Conservation (phyloP, 2,797 vertebrate genomes). For the Sebastolobus altivelis region DNA sequence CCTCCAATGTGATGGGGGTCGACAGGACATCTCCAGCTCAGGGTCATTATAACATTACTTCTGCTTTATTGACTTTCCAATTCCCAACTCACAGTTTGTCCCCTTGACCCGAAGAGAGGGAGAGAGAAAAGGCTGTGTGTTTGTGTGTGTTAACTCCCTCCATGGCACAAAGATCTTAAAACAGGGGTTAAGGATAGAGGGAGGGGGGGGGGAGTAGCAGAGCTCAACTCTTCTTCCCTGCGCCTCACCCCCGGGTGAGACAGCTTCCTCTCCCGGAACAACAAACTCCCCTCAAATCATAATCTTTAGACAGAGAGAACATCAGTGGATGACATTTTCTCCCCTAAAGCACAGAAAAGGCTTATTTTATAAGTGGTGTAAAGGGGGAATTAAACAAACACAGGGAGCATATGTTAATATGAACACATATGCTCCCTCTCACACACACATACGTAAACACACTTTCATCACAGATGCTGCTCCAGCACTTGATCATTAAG, state of each 20-base stretch:
- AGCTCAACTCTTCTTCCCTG: slow-evolving; percentile 68
- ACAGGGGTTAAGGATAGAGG: slow-evolving; percentile 61
- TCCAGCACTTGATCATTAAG: slow-evolving; percentile 98
- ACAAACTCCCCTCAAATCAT: slow-evolving; percentile 67
- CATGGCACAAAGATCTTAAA: slow-evolving; percentile 78
- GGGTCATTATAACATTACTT: slow-evolving; percentile 88
- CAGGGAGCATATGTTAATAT: slow-evolving; percentile 75
- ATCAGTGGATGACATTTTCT: slow-evolving; percentile 59
- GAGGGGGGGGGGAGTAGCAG: slow-evolving; percentile 48
- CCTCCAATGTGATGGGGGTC: slow-evolving; percentile 80
- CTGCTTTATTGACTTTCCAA: slow-evolving; percentile 88
- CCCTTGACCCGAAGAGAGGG: slow-evolving; percentile 77
- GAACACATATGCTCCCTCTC: slow-evolving; percentile 67
- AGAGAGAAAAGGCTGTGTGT: slow-evolving; percentile 59
- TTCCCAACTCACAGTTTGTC: slow-evolving; percentile 86
- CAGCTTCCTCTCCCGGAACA: slow-evolving; percentile 71
- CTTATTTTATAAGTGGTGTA: slow-evolving; percentile 59
- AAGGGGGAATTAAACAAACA: slow-evolving; percentile 77
- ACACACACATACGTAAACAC: slow-evolving; percentile 37
- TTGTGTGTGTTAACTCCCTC: slow-evolving; percentile 76
- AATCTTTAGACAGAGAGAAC: slow-evolving; percentile 62
- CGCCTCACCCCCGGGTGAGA: slow-evolving; percentile 71
- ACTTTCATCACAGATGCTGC: slow-evolving; percentile 91
- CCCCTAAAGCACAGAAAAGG: slow-evolving; percentile 60
- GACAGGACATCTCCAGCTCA: slow-evolving; percentile 81